These are phyloP conservation scores for Physeter macrocephalus DNA, from an alignment of 2,113 vertebrate species.

Conservation along the genomic window DNA sequence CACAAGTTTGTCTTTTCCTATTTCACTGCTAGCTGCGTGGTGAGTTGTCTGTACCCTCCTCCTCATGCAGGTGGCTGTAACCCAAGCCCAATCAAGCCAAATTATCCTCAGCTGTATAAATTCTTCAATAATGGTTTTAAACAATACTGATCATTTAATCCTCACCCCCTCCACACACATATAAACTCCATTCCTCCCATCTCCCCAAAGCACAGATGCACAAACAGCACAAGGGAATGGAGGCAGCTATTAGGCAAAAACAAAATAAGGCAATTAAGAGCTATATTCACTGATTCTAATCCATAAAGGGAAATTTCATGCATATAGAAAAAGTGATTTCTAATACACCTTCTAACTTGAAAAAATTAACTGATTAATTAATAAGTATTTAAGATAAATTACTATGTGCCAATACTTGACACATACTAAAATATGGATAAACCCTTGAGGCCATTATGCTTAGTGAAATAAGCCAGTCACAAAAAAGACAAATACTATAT, in stretches of 20 bases:
- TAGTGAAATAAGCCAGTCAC: background rate
- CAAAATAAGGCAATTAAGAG: conserved; percentile 9
- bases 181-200: background rate
- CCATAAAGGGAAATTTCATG: background rate
- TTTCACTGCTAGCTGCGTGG: background rate
- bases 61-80: background rate
- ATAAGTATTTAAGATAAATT: background rate
- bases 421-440: background rate
- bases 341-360: background rate
- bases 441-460: background rate
- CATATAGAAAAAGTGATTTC: background rate
- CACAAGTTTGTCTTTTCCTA: background rate
- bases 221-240: background rate
- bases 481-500: background rate
- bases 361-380: background rate
- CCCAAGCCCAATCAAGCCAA: background rate
- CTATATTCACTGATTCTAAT: background rate
- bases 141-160: conserved; percentile 2
- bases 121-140: background rate
- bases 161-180: too few species aligned
- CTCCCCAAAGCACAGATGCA: background rate
- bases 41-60: background rate
- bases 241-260: background rate
- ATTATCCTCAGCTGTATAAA: conserved; percentile 16
- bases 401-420: background rate